Conservation (phyloP, 1,140 invertebrate species). For the Drosophila miranda region DNA sequence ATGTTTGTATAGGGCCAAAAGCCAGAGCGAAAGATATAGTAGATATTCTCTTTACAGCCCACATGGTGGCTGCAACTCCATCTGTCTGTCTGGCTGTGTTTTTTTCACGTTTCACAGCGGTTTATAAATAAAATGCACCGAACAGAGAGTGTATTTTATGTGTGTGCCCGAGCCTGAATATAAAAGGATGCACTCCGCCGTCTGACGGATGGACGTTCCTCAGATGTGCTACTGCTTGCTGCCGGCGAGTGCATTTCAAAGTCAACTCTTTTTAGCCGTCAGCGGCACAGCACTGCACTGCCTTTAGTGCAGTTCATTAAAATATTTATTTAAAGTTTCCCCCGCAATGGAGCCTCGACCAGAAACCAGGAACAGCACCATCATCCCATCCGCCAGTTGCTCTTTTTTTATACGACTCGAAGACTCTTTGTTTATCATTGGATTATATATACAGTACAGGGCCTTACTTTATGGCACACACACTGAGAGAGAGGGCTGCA, state of each 20-base stretch:
- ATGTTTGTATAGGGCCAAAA: conserved; percentile 42
- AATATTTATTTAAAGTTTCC: conserved; percentile 50
- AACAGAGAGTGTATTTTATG: conserved; percentile 28
- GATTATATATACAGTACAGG: conserved; percentile 26
- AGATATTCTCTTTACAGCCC: conserved; percentile 41
- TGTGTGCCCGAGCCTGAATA: conserved; percentile 19
- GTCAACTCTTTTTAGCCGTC: conserved; percentile 47
- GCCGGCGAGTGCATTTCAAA: conserved; percentile 46
- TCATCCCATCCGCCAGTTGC: conserved; percentile 28
- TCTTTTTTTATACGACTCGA: conserved; percentile 52
- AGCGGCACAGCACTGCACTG: conserved; percentile 7
- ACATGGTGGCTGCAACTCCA: conserved; percentile 36
- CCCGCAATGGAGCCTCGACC: background rate
- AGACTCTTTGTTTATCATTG: conserved; percentile 48
- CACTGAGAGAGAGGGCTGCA: conserved; percentile 8
- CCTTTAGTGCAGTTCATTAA: conserved; percentile 56
- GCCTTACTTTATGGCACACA: conserved; percentile 38
- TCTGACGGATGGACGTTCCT: conserved; percentile 7
- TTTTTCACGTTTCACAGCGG: conserved; percentile 36
- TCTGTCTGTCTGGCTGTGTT: conserved; percentile 19
- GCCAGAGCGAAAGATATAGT: conserved; percentile 44
- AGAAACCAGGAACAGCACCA: background rate
- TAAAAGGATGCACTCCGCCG: conserved; percentile 51
- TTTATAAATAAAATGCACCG: conserved; percentile 51
- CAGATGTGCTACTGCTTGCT: conserved; percentile 19